Conservation (phyloP, 2,797 vertebrate genomes). For the Euthynnus affinis region DNA sequence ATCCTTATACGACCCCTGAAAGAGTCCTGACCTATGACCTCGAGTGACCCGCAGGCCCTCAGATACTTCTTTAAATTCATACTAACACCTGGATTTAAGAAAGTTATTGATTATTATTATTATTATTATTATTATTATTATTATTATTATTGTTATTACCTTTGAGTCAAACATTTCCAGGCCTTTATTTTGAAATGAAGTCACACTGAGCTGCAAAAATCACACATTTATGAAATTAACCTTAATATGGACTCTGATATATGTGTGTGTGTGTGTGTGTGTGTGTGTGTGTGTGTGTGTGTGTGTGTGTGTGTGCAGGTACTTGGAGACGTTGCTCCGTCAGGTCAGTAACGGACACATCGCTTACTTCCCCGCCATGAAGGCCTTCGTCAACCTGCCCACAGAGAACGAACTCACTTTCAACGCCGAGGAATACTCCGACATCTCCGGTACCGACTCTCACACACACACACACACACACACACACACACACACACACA, state of each 20-base stretch:
- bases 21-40: no score
- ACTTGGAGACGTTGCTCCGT: slow-evolving; percentile 97
- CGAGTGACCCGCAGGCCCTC: no score
- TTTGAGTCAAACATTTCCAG: no score
- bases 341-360: slow-evolving; percentile 99
- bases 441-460: slow-evolving; percentile 92
- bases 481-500: no score
- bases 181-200: no score
- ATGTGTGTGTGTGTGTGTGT: slow-evolving; percentile 18
- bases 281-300: not conserved
- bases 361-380: slow-evolving; percentile 99
- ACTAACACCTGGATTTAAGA: no score
- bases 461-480: no score
- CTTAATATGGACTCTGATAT: not conserved
- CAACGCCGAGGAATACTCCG: slow-evolving; percentile 98
- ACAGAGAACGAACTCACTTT: slow-evolving; percentile 99
- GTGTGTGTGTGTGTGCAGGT: slow-evolving; percentile 84
- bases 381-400: slow-evolving; percentile 98
- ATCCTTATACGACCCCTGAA: no score
- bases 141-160: no score
- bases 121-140: no score
- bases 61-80: no score
- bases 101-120: no score
- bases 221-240: not conserved
- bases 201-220: not conserved